Percentiles rank a stretch among this genome's conserved stretches.
phyloP scores from a whole-genome alignment of 1,140 invertebrate genomes.

The Zophobas morio region DNA sequence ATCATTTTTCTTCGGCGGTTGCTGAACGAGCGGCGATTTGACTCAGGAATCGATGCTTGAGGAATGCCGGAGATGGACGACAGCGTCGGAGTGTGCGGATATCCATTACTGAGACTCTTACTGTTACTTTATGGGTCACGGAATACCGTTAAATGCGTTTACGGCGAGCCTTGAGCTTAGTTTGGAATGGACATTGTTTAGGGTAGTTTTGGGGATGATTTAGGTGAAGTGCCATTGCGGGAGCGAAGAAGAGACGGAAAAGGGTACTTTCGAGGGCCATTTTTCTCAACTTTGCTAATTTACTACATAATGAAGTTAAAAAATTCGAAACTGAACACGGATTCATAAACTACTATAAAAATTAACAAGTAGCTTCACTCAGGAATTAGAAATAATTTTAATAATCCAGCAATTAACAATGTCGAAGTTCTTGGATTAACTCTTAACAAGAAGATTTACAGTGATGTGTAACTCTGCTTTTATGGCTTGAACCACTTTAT shows the following conservation, averaged over 20 bases:
- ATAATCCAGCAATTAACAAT: too few relatives aligned
- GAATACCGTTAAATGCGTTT: slow-evolving; percentile 47
- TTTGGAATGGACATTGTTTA: slow-evolving; percentile 15
- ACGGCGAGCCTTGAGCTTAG: slow-evolving; percentile 24
- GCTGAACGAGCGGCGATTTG: slow-evolving; percentile 2
- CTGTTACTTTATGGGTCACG: slow-evolving; percentile 42
- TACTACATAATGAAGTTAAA: too few relatives aligned
- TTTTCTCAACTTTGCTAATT: too few relatives aligned
- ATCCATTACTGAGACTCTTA: slow-evolving; percentile 46
- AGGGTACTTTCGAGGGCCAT: neutral
- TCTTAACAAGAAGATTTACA: too few relatives aligned
- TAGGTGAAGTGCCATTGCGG: neutral
- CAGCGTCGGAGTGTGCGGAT: slow-evolving; percentile 22
- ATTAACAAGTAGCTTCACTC: too few relatives aligned
- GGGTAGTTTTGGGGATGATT: slow-evolving; percentile 7
- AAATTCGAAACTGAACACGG: too few relatives aligned
- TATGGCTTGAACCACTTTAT: too few relatives aligned
- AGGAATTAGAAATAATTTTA: too few relatives aligned
- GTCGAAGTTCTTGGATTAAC: too few relatives aligned
- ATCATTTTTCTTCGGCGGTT: slow-evolving; percentile 20
- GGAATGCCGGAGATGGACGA: neutral
- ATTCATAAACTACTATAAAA: too few relatives aligned
- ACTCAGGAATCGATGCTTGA: slow-evolving; percentile 2
- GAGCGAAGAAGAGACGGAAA: neutral
- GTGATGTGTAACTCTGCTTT: too few relatives aligned